phyloP scores from a whole-genome alignment of 2,888 invertebrate genomes.

The Euzophera pinguis region DNA sequence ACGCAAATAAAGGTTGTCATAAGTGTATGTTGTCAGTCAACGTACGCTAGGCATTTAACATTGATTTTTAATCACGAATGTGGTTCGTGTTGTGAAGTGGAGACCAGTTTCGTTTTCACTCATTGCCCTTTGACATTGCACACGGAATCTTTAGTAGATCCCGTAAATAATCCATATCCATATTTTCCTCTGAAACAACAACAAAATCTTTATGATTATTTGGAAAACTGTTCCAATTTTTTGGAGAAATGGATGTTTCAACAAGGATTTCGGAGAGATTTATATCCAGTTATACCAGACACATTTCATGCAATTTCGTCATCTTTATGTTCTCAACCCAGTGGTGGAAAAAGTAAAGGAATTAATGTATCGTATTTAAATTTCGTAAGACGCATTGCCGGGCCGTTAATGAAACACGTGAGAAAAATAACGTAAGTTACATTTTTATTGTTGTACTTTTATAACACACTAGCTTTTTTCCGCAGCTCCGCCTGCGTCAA shows the following conservation, averaged over 20 bases:
- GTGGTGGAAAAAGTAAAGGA: slow-evolving; percentile 52
- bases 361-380: slow-evolving; percentile 63
- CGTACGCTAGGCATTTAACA: slow-evolving; percentile 37
- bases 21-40: slow-evolving; percentile 33
- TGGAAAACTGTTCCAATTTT: slow-evolving; percentile 50
- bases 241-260: slow-evolving; percentile 71
- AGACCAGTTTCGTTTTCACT: slow-evolving; percentile 59
- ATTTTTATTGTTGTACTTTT: too few relatives aligned
- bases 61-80: slow-evolving; percentile 47
- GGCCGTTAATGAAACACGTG: slow-evolving; percentile 65
- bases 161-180: slow-evolving; percentile 57
- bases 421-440: slow-evolving; percentile 52
- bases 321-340: slow-evolving; percentile 38
- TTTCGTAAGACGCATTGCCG: slow-evolving; percentile 62
- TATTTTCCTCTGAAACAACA: slow-evolving; percentile 54
- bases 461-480: too few relatives aligned
- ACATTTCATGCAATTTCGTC: slow-evolving; percentile 62
- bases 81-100: slow-evolving; percentile 58
- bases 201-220: slow-evolving; percentile 46
- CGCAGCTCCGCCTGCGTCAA: too few relatives aligned
- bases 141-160: slow-evolving; percentile 33
- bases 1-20: slow-evolving; percentile 50
- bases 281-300: slow-evolving; percentile 65
- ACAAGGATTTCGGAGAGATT: slow-evolving; percentile 70
- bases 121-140: slow-evolving; percentile 62